phyloP scores from a whole-genome alignment of 1,140 invertebrate species.

The Helicorthomorpha holstii region DNA sequence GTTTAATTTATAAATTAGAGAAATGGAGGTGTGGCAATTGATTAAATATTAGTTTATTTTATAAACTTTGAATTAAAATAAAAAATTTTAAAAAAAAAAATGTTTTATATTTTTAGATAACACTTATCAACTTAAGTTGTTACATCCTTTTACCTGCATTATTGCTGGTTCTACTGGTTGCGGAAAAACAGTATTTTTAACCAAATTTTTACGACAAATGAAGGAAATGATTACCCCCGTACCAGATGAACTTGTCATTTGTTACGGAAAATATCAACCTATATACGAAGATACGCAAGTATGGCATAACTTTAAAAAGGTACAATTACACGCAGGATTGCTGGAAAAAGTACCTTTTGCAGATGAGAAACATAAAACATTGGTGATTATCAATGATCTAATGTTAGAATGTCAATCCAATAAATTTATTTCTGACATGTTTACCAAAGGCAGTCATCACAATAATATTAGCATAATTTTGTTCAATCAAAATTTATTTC shows the following conservation, averaged over 20 bases:
- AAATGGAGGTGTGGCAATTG: background rate
- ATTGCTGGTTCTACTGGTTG: background rate
- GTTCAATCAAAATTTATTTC: background rate
- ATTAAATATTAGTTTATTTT: background rate
- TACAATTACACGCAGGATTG: background rate
- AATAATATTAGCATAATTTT: background rate
- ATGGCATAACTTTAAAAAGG: background rate
- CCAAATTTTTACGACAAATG: background rate
- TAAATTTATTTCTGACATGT: background rate
- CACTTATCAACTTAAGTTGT: background rate
- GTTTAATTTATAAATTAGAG: background rate
- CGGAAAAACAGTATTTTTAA: background rate
- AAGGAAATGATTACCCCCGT: background rate
- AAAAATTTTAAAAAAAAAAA: too few relatives aligned
- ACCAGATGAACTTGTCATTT: background rate
- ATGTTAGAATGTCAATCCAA: background rate
- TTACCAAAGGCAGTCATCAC: background rate
- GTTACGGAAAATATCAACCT: background rate
- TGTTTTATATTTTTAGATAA: background rate
- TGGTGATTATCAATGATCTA: background rate
- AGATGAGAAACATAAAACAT: background rate
- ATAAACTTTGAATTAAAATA: too few relatives aligned
- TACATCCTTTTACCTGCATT: background rate
- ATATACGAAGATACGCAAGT: background rate
- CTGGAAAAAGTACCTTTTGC: background rate